Evolutionary conservation across 1,140 invertebrate genomes (phyloP).

Genomic region (Aphaenogaster ashmeadi): DNA sequence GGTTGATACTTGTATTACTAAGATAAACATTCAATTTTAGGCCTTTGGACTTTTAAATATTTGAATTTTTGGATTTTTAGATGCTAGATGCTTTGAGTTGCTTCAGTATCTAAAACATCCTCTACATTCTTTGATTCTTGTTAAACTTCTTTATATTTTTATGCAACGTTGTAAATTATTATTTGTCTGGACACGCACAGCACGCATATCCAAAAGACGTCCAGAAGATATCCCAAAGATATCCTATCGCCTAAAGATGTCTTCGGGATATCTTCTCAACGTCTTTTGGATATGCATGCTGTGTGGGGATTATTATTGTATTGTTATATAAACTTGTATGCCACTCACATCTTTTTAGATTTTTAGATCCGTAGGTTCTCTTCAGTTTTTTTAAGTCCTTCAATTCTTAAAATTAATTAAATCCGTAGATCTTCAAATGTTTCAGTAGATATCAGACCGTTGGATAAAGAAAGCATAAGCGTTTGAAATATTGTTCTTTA

Average conservation of each 20-base stretch:
- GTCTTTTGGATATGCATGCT: no score
- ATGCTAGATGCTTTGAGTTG: not conserved
- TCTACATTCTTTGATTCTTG: not conserved
- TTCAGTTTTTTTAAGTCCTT: not conserved
- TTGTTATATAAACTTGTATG: not conserved
- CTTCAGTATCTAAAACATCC: no score
- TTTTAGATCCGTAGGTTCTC: not conserved
- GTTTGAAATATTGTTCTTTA: not conserved
- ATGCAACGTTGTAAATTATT: not conserved
- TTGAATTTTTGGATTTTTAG: conserved; percentile 1
- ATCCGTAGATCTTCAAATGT: not conserved
- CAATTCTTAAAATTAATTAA: conserved; percentile 5
- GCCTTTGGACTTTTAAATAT: conserved; percentile 1
- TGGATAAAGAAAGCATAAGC: not conserved
- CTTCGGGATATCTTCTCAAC: no score
- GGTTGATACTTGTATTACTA: conserved; percentile 13
- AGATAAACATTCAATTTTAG: conserved; percentile 52
- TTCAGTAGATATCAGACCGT: not conserved
- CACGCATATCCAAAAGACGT: no score
- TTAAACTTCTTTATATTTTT: not conserved
- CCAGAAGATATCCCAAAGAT: no score
- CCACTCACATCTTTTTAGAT: not conserved
- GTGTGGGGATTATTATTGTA: not conserved
- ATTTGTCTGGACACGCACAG: not conserved
- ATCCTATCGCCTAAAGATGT: no score